Evolutionary conservation across 2,797 vertebrate genomes (phyloP).

Genomic region (Sebastes elongatus): DNA sequence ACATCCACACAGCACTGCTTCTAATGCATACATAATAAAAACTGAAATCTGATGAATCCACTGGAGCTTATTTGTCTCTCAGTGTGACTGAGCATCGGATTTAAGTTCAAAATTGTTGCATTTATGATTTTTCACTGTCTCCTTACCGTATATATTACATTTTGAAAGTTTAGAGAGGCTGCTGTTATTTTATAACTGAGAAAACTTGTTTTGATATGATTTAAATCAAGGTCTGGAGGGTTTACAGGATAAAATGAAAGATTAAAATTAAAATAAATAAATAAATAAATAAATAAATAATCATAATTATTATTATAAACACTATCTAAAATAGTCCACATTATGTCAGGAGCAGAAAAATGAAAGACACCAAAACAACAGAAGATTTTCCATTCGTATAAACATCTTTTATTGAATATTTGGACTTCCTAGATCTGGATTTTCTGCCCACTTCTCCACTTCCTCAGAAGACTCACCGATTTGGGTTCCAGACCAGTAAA

Average conservation of each 20-base stretch:
- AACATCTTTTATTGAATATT: slow-evolving; percentile 72
- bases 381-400: slow-evolving; percentile 31
- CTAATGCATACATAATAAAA: not conserved
- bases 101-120: not conserved
- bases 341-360: not conserved
- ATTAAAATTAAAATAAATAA: too few species aligned
- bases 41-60: not conserved
- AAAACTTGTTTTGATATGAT: too few species aligned
- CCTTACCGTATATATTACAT: not conserved
- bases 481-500: slow-evolving; percentile 55
- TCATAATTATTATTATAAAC: too few species aligned
- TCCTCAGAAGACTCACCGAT: slow-evolving; percentile 66
- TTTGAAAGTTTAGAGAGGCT: not conserved
- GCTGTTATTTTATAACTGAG: not conserved
- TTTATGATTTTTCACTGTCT: not conserved
- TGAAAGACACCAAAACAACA: not conserved
- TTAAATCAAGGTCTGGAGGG: not conserved
- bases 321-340: not conserved
- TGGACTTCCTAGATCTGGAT: slow-evolving; percentile 50
- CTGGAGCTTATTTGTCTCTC: not conserved
- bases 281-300: too few species aligned
- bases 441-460: slow-evolving; percentile 60
- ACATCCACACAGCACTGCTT: not conserved
- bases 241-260: not conserved
- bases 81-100: not conserved